These are phyloP conservation scores for Sphaerophoria rueppellii DNA, from an alignment of 2,888 invertebrate species.

Conservation along the genomic window DNA sequence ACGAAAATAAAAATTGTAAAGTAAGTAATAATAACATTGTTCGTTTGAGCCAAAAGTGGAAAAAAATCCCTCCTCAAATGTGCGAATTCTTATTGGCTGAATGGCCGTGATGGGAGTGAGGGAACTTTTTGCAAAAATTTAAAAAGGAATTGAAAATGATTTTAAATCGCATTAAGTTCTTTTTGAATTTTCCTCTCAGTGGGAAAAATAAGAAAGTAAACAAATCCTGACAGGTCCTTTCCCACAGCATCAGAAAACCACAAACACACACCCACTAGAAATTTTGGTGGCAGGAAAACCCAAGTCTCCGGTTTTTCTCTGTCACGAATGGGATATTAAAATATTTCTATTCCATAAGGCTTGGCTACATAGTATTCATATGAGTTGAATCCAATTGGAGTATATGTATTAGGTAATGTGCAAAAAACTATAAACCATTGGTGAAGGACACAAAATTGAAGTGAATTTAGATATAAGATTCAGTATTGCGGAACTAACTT, in stretches of 20 bases:
- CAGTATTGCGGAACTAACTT: conserved; percentile 25
- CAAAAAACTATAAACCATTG: neutral
- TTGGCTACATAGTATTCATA: neutral
- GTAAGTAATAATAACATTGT: conserved; percentile 71
- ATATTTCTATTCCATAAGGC: conserved; percentile 22
- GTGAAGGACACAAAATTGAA: conserved; percentile 46
- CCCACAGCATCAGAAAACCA: neutral
- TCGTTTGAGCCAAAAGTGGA: conserved; percentile 18
- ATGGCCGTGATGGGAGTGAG: neutral
- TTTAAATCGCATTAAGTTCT: conserved; percentile 68
- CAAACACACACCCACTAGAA: conserved; percentile 1
- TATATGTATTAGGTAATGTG: conserved; percentile 24
- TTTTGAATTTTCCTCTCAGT: conserved; percentile 43
- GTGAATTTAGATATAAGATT: conserved; percentile 41
- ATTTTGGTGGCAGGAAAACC: neutral
- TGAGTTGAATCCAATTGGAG: conserved; percentile 43
- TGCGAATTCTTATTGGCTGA: conserved; percentile 44
- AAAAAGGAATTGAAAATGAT: conserved; percentile 51
- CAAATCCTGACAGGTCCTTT: conserved; percentile 56
- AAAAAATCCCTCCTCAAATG: conserved; percentile 33
- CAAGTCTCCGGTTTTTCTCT: conserved; percentile 40
- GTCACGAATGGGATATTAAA: conserved; percentile 47
- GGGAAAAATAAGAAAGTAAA: conserved; percentile 45
- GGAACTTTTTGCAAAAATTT: conserved; percentile 1
- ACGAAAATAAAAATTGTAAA: conserved; percentile 48